Evolutionary conservation across 1,140 invertebrate species (phyloP).

Genomic region (Philaenus spumarius): DNA sequence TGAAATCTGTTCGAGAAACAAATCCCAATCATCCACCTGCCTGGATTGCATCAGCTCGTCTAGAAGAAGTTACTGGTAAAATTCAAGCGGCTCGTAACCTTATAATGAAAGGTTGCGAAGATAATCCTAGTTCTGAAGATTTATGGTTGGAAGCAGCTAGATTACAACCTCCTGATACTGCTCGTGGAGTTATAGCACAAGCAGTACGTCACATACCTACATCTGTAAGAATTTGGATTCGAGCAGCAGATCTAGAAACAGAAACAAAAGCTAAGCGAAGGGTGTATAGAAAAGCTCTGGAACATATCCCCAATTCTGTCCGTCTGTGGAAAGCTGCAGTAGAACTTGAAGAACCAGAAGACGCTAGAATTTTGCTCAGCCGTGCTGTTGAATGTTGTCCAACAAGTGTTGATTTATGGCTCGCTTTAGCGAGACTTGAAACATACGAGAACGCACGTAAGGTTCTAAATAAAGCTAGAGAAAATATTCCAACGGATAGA

Average conservation of each 20-base stretch:
- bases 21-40: constrained; percentile 99
- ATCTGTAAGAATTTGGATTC: constrained; percentile 96
- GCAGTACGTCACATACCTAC: constrained; percentile 78
- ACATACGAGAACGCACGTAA: constrained; percentile 97
- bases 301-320: constrained; percentile 98
- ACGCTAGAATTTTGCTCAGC: constrained; percentile 91
- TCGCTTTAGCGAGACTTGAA: constrained; percentile 94
- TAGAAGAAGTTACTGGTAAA: constrained; percentile 99
- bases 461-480: constrained; percentile 94
- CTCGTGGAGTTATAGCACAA: constrained; percentile 87
- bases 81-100: constrained; percentile 93
- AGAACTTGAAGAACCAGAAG: constrained; percentile 95
- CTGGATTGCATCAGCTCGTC: constrained; percentile 97
- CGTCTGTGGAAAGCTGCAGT: constrained; percentile 98
- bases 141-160: constrained; percentile 96
- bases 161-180: constrained; percentile 89
- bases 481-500: constrained; percentile 97
- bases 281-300: constrained; percentile 90
- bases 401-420: constrained; percentile 93
- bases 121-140: constrained; percentile 96
- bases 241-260: constrained; percentile 93
- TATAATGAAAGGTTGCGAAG: constrained; percentile 95
- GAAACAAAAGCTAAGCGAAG: constrained; percentile 92
- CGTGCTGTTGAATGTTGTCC: constrained; percentile 98
- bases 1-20: constrained; percentile 97